Percentiles rank a stretch among this genome's conserved stretches.
Conservation (phyloP, 2,113 vertebrate genomes). For the Callipepla californica region DNA sequence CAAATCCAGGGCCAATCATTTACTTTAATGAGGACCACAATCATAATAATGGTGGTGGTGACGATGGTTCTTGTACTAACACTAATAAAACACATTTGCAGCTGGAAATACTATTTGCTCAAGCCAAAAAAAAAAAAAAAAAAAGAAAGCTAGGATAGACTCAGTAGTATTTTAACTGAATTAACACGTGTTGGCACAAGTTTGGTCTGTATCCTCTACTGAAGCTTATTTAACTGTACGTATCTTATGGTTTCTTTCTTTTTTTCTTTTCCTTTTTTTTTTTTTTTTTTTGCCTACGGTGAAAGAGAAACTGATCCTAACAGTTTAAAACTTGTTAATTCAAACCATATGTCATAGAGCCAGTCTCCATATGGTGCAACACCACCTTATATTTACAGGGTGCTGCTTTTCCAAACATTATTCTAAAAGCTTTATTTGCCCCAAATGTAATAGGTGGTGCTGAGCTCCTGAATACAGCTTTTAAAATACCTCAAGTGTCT, state of each 20-base stretch:
- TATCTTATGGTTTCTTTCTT: conserved; percentile 62
- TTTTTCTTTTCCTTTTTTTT: background rate
- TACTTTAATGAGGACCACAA: conserved; percentile 70
- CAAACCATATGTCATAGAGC: conserved; percentile 85
- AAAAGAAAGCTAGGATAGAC: background rate
- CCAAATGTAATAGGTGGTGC: conserved; percentile 72
- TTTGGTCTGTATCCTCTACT: conserved; percentile 66
- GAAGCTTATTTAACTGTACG: conserved; percentile 74
- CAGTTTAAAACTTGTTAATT: conserved; percentile 90
- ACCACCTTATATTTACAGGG: conserved; percentile 85
- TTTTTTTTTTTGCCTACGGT: conserved; percentile 69
- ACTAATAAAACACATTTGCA: conserved; percentile 71
- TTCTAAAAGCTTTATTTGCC: conserved; percentile 79
- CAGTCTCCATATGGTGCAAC: conserved; percentile 82
- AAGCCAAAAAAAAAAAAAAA: background rate
- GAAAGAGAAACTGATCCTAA: conserved; percentile 88
- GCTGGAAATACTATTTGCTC: background rate
- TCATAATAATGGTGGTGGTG: conserved; percentile 56
- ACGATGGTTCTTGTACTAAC: conserved; percentile 32
- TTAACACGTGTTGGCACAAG: conserved; percentile 59
- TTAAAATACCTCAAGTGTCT: conserved; percentile 56
- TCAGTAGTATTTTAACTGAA: conserved; percentile 62
- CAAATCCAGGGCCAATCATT: conserved; percentile 69
- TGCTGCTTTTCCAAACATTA: conserved; percentile 83
- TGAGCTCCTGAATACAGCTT: conserved; percentile 50